A percentile compares a stretch with the other conserved stretches of the same genome.
Conservation (phyloP, 1,140 invertebrate genomes). For the Mactra quadrangularis region DNA sequence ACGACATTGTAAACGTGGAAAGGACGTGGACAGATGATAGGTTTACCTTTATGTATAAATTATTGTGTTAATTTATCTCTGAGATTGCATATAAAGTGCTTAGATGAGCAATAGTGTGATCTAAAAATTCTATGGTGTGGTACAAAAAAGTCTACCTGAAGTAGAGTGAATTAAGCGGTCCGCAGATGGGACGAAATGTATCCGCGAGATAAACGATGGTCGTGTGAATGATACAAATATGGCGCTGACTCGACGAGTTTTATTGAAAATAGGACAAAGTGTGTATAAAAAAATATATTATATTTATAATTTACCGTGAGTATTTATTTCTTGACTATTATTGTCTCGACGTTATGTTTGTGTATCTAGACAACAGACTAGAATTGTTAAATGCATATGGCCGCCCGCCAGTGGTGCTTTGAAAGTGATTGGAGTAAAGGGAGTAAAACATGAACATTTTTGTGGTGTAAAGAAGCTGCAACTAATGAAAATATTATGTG, state of each 20-base stretch:
- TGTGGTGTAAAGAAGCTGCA: too few relatives aligned
- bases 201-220: too few relatives aligned
- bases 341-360: constrained; percentile 28
- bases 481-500: neutral
- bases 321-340: constrained; percentile 34
- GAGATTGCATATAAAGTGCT: constrained; percentile 43
- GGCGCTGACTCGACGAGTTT: too few relatives aligned
- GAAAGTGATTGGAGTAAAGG: neutral
- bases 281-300: too few relatives aligned
- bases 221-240: too few relatives aligned
- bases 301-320: neutral
- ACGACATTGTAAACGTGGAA: constrained; percentile 21
- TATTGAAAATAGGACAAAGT: too few relatives aligned
- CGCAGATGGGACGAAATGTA: too few relatives aligned
- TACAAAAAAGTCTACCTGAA: too few relatives aligned
- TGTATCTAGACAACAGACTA: constrained; percentile 27
- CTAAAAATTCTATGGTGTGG: neutral
- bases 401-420: constrained; percentile 13
- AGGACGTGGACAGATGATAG: constrained; percentile 35
- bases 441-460: too few relatives aligned
- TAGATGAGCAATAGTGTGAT: constrained; percentile 23
- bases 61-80: neutral
- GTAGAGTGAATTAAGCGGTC: too few relatives aligned
- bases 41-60: neutral
- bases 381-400: constrained; percentile 6